phyloP scores from a whole-genome alignment of 2,113 vertebrate genomes.

The Uria aalge region DNA sequence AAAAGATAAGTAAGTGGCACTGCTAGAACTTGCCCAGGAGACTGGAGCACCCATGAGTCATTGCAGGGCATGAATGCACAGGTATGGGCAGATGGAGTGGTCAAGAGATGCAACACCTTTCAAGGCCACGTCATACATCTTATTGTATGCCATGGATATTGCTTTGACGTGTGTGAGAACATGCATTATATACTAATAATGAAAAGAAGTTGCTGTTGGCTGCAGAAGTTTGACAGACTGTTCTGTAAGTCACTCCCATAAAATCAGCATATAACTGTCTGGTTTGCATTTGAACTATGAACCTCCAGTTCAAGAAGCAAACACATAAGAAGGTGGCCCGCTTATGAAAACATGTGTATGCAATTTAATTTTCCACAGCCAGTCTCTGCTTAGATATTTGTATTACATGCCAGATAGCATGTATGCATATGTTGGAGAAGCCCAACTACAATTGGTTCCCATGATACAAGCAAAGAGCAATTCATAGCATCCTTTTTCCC shows the following conservation, averaged over 20 bases:
- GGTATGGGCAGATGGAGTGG: not conserved
- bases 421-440: not conserved
- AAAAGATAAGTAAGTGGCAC: not conserved
- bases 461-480: not conserved
- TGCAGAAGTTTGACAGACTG: not conserved
- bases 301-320: not conserved
- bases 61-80: not conserved
- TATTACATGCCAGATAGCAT: not conserved
- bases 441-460: not conserved
- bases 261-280: not conserved
- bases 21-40: not conserved
- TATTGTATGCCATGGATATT: not conserved
- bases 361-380: not conserved
- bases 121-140: not conserved
- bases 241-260: not conserved
- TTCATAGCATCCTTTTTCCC: not conserved
- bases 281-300: not conserved
- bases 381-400: not conserved
- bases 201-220: not conserved
- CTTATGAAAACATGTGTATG: not conserved
- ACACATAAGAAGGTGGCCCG: not conserved
- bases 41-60: not conserved
- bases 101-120: not conserved
- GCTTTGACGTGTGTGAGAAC: not conserved
- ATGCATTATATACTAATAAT: not conserved